phyloP scores from a whole-genome alignment of 2,888 invertebrate species.

The Iphiclides podalirius region DNA sequence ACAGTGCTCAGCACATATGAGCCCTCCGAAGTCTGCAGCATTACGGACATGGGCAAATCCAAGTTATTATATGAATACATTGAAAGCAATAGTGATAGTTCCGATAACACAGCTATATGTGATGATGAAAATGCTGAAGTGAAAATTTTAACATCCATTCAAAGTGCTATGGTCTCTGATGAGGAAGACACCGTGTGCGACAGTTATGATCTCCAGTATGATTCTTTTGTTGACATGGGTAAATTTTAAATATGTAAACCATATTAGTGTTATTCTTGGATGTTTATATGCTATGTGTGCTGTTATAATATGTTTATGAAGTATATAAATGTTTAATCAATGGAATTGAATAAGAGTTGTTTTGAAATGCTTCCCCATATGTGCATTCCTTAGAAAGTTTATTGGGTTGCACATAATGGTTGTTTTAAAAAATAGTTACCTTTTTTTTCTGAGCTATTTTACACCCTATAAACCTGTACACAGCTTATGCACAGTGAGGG shows the following conservation, averaged over 20 bases:
- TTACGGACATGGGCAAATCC: conserved; percentile 29
- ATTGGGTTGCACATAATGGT: conserved; percentile 40
- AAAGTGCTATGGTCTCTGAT: conserved; percentile 30
- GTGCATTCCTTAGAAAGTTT: background rate
- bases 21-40: conserved; percentile 30
- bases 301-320: conserved; percentile 6
- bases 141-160: conserved; percentile 35
- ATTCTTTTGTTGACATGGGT: conserved; percentile 77
- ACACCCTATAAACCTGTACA: conserved; percentile 57
- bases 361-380: background rate
- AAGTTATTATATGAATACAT: conserved; percentile 55
- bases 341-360: background rate
- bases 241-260: conserved; percentile 52
- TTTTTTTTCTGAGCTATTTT: conserved; percentile 58
- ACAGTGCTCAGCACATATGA: conserved; percentile 31
- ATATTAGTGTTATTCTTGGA: conserved; percentile 9
- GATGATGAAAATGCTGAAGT: conserved; percentile 42
- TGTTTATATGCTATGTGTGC: conserved; percentile 3
- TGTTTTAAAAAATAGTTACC: conserved; percentile 29
- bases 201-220: conserved; percentile 69
- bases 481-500: conserved; percentile 67
- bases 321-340: conserved; percentile 13
- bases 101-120: conserved; percentile 62
- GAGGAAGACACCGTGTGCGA: conserved; percentile 52
- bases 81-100: conserved; percentile 61